These are phyloP conservation scores for Leucoraja ocellata DNA, from an alignment of 2,797 vertebrate species.

Conservation along the genomic window DNA sequence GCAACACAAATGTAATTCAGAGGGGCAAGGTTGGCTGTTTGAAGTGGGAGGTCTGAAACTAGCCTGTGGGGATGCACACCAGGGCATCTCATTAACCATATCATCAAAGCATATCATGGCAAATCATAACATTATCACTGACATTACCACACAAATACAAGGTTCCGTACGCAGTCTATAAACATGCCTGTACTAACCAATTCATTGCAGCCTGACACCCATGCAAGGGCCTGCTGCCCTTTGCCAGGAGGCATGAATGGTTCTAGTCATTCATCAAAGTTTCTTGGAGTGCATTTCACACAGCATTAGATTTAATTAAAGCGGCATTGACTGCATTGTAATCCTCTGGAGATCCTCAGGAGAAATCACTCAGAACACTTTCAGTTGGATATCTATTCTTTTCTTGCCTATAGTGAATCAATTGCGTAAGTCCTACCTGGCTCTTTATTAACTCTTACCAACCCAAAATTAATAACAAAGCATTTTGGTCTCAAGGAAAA, in stretches of 20 bases:
- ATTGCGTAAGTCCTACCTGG: background rate
- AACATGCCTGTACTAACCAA: constrained; percentile 78
- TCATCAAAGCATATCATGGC: constrained; percentile 83
- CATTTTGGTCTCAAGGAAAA: background rate
- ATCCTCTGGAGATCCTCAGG: constrained; percentile 68
- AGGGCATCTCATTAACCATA: constrained; percentile 89
- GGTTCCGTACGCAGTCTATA: constrained; percentile 78
- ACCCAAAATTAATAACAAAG: constrained; percentile 13
- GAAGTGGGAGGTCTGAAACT: constrained; percentile 93
- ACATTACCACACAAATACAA: constrained; percentile 84
- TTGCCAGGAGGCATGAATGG: constrained; percentile 69
- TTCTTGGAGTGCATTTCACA: constrained; percentile 71
- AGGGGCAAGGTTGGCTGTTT: constrained; percentile 70
- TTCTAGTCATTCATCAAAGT: constrained; percentile 74
- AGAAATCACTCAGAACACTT: constrained; percentile 62
- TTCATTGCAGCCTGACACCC: constrained; percentile 72
- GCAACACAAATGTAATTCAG: constrained; percentile 48
- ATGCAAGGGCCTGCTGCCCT: constrained; percentile 69
- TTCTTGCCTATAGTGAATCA: constrained; percentile 38
- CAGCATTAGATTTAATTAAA: constrained; percentile 88
- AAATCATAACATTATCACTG: constrained; percentile 94
- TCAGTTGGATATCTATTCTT: constrained; percentile 60
- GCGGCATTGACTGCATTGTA: constrained; percentile 74
- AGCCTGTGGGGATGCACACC: constrained; percentile 74
- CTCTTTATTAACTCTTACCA: background rate